Evolutionary conservation across 2,113 vertebrate genomes (phyloP), one percentile per base, ranked within the genome.

Genomic region (Orthonyx spaldingii): DNA sequence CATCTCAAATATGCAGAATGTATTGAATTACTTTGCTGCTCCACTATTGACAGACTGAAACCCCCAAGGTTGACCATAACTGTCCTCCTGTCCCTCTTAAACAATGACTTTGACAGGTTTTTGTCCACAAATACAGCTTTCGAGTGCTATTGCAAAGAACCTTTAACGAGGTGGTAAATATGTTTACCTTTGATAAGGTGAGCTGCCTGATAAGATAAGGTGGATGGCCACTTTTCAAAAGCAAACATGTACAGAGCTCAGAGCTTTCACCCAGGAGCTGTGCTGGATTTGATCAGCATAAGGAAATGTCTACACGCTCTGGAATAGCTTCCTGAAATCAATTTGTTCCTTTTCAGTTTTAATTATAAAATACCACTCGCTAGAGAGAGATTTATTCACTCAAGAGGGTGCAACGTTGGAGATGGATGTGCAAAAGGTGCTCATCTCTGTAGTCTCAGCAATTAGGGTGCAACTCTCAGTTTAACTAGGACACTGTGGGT

Each of bases 141-240:
- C 93, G 97, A 98, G 98, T 97, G 97, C 97, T 96, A 96, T 97
- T 98, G 98, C 97, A 87, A 97, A 97, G 98, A 97, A 97, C 93
- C 96, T 97, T 98, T 99, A 99, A 99, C 97, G 98, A 98, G 98
- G 97, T 96, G 97, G 98, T 98, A 98, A 99, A 98, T 97, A 97
- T 98, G 98, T 99, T 99, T 99, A 98, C 98, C 98, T 99, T 98
- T 98, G 99, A 99, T 99, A 99, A 99, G 98, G 98, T 98, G 98
- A 98, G 98, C 96, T 89, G 93, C 94, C 91, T 76, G 90, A 97
- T 98, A 97, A 98, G 98, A 98, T 98, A 98, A 98, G 89, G 91
- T 69, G 53, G 85, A 95, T 95, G 93, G 93, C 93, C 96, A 96
- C 90, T 98, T 98, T 98, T 98, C 94, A 96, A 98, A 97, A 98